A percentile compares a stretch with the other conserved stretches of the same genome.
Conservation (phyloP, 35 echinoderm and acorn worm genomes). For the Patiria miniata region DNA sequence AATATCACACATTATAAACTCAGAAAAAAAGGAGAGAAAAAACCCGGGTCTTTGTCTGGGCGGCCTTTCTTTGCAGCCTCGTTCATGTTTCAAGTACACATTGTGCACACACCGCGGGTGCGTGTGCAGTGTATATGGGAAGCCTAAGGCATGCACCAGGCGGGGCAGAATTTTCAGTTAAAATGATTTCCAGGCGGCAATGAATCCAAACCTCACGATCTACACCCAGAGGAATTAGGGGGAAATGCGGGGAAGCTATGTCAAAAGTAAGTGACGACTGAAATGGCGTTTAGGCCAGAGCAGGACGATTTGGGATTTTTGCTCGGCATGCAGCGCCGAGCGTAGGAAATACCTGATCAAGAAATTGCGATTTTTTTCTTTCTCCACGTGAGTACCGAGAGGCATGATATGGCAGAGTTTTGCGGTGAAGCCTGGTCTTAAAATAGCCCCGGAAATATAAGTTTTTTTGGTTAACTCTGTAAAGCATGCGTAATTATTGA, state of each 20-base stretch:
- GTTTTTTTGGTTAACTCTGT: not conserved
- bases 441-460: conserved; percentile 18
- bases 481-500: not conserved
- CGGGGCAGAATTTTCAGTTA: no score
- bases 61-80: no score
- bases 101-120: no score
- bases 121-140: no score
- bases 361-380: not conserved
- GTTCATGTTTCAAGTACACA: no score
- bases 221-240: not conserved
- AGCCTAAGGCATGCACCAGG: no score
- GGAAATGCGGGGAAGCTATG: not conserved
- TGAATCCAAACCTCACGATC: not conserved
- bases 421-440: not conserved
- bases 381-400: no score
- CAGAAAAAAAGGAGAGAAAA: no score
- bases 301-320: not conserved
- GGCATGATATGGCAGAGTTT: no score
- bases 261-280: not conserved
- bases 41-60: no score
- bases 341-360: conserved; percentile 25
- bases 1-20: not conserved
- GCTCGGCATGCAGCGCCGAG: not conserved
- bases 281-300: not conserved
- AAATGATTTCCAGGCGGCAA: not conserved